Conservation (phyloP, 1,140 invertebrate genomes). For the Drosophila quadrilineata region DNA sequence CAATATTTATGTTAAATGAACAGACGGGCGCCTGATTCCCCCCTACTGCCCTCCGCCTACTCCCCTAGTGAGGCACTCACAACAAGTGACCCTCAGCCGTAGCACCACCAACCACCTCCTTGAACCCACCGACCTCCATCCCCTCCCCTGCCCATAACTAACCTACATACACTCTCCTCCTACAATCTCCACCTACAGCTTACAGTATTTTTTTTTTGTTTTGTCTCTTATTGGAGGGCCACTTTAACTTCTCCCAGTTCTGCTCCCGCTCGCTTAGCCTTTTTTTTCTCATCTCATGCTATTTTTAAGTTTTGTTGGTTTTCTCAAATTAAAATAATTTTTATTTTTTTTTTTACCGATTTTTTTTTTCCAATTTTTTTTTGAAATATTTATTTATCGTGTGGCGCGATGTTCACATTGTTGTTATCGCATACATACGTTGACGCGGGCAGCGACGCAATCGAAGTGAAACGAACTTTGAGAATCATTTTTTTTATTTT, state of each 20-base stretch:
- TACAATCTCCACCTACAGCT: too few species aligned
- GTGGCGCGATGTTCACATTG: constrained; percentile 41
- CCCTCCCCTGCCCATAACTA: not conserved
- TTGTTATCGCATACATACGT: constrained; percentile 55
- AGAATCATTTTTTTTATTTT: constrained; percentile 35
- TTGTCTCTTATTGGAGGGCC: constrained; percentile 17
- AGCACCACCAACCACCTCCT: too few species aligned
- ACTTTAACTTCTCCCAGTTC: too few species aligned
- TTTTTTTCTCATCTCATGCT: constrained; percentile 27
- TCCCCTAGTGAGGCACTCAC: constrained; percentile 24
- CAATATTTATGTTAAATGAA: constrained; percentile 75
- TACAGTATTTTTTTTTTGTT: constrained; percentile 6
- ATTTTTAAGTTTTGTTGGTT: too few species aligned
- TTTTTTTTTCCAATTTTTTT: constrained; percentile 10
- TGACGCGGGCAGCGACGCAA: constrained; percentile 2
- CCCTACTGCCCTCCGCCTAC: too few species aligned
- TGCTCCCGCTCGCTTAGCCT: not conserved
- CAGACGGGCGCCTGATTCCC: constrained; percentile 64
- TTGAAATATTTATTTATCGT: constrained; percentile 35
- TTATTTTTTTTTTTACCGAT: not conserved
- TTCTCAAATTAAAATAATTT: constrained; percentile 56
- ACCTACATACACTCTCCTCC: too few species aligned
- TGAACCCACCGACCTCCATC: not conserved
- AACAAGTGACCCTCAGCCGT: constrained; percentile 12
- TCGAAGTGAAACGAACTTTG: constrained; percentile 60